Evolutionary conservation across 1,140 invertebrate species (phyloP), one percentile per base, ranked within the genome.

Genomic region (Nasonia giraulti): DNA sequence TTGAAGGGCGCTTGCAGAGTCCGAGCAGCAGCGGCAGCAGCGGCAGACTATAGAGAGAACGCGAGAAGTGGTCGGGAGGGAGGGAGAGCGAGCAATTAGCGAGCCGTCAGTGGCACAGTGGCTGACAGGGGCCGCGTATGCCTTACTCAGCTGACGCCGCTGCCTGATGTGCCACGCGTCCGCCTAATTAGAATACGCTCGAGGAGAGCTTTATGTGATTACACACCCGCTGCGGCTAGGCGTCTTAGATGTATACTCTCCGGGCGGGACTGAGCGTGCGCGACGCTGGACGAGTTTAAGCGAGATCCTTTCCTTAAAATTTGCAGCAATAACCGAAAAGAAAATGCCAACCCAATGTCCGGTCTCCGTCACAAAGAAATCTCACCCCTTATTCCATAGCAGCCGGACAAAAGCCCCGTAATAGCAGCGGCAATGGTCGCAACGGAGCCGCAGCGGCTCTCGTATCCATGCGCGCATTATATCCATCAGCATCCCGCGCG

Each of bases 81-180:
- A 85, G 90, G 87, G 88, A 86, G 89, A 89, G 89, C 86, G 92
- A 92, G 91, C 92, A 93, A 93, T 93, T 93, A 93, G 92, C 92
- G 91, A 92, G 91, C 92, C 92, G 92, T 93, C 92, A 93, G 90
- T 90, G 90, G 92, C 92, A 93, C 92, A 93, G 92, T 91, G 90
- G 92, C 91, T 92, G 92, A 92, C 91, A 91, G 90, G 88, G 89
- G 87, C 75, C 33, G 44, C 89, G 87, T 90, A 87, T 91, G 90
- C 91, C 90, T 91, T 90, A 89, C 89, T 91, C 91, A 89, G 89
- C 90, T 91, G 88, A 90, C 90, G 88, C 76, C 78, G 20, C 55
- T 62, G 55, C 55, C 55, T 62, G 17, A 62, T 62, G 55, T 8
- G 55, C 55, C 86, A 85, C 87, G 85, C 88, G 90, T 89, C 91